Base-by-base conservation (phyloP, 2,888 invertebrate species). In the Formica aserva region DNA sequence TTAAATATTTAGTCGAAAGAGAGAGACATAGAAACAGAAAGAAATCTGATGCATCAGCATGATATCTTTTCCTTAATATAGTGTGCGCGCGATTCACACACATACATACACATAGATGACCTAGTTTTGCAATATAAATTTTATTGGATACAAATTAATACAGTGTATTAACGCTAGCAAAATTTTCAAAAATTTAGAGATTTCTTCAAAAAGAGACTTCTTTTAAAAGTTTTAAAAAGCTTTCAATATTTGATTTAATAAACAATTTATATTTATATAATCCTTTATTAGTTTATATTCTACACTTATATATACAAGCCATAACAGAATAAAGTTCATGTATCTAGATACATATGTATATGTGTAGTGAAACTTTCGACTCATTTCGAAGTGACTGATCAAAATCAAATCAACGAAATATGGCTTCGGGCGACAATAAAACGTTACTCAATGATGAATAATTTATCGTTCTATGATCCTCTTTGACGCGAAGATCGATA, bases 401-500 rank as follows among this genome's bases (percentile, higher is more conserved):
- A 83, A 78, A 82, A 35, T 82, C 69, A 82, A 89, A 84, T 84
- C 83, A 63, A 62, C 74, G 83, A 85, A 85, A 88, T 82, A 67
- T 32, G 45, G 69, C 72, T 60, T 57, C 13, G 22, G 63, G 89
- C 85, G 55, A 63, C 62, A 74, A 83, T 60, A 18, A 26, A 26
- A 35, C 32, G 48, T 88, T 88, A 82, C 86, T 62, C 88, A 88
- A 88, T 80, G 69, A 29, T 62, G 65, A 66, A 86, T 85, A 57
- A 85, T 82, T 85, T 88, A 80, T 78, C 78, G 60, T 82, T 82
- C 69, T 52, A 78, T 71, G 35, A 41, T 71, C 52, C 38, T 60
- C 41, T 32, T 48, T 74, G 65, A 81, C 32, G 45, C 60, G 67
- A 84, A 55, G 62, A 48, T 69, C 67, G 74, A 77, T 77, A 75